Percentiles rank a stretch among this genome's conserved stretches.
These are phyloP conservation scores for Apantesis nais DNA, from an alignment of 2,888 invertebrate species.

Conservation along the genomic window DNA sequence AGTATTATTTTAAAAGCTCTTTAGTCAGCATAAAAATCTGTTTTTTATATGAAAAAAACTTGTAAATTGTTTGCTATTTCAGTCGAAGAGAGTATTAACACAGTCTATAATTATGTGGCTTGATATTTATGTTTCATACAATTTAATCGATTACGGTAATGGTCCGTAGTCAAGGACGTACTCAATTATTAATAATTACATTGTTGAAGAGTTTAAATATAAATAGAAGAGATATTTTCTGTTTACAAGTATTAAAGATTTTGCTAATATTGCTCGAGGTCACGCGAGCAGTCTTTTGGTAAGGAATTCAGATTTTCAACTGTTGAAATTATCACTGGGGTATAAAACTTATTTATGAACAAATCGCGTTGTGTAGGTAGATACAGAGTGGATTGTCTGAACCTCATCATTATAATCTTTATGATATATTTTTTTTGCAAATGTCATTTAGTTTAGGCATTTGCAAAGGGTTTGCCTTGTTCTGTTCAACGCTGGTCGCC, in stretches of 20 bases:
- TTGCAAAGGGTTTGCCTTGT: not conserved
- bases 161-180: not conserved
- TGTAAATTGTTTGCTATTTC: not conserved
- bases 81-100: not conserved
- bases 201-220: not conserved
- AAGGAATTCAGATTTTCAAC: not conserved
- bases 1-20: too few relatives aligned
- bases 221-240: not conserved
- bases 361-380: not conserved
- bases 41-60: conserved; percentile 5
- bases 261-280: not conserved
- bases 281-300: not conserved
- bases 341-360: not conserved
- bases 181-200: conserved; percentile 4
- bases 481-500: not conserved
- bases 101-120: not conserved
- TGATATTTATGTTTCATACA: not conserved
- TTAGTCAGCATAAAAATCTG: not conserved
- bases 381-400: too few relatives aligned
- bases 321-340: not conserved
- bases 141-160: conserved; percentile 7
- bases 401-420: not conserved
- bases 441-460: too few relatives aligned
- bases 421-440: too few relatives aligned
- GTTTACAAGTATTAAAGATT: not conserved